These are phyloP conservation scores for Bombycilla garrulus DNA, from an alignment of 2,113 vertebrate genomes.

Conservation along the genomic window DNA sequence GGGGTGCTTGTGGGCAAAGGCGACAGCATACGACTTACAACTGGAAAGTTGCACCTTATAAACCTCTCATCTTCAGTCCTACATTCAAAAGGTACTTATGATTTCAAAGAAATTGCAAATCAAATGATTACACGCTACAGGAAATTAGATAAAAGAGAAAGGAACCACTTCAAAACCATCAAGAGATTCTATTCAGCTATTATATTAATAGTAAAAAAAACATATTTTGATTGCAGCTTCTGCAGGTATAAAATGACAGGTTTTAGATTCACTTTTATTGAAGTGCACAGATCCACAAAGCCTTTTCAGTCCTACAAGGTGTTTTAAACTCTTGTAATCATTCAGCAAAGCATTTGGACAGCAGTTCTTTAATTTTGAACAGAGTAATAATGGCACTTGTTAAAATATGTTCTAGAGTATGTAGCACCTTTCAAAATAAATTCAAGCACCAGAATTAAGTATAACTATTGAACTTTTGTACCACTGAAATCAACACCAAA, in stretches of 20 bases:
- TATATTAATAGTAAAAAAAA: constrained; percentile 36
- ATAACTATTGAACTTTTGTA: background rate
- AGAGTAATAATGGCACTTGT: background rate
- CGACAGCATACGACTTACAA: background rate
- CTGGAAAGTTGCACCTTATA: background rate
- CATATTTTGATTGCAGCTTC: constrained; percentile 59
- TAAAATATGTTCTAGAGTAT: background rate
- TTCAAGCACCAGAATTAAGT: background rate
- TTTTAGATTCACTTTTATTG: constrained; percentile 29
- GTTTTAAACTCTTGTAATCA: constrained; percentile 10
- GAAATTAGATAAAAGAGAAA: constrained; percentile 52
- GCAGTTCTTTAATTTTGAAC: constrained; percentile 9
- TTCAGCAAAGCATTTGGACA: background rate
- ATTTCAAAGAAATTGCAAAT: constrained; percentile 40
- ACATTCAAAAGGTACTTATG: constrained; percentile 21
- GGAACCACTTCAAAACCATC: constrained; percentile 56
- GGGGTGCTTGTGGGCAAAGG: background rate
- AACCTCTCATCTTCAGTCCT: background rate
- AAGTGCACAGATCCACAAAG: background rate
- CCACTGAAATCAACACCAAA: background rate
- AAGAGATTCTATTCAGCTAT: constrained; percentile 53
- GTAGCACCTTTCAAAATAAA: constrained; percentile 1
- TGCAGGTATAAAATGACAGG: constrained; percentile 31
- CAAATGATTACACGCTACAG: constrained; percentile 37
- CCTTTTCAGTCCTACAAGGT: background rate